Evolutionary conservation across 2,113 vertebrate genomes (phyloP).

Genomic region (Dicaeum eximium): DNA sequence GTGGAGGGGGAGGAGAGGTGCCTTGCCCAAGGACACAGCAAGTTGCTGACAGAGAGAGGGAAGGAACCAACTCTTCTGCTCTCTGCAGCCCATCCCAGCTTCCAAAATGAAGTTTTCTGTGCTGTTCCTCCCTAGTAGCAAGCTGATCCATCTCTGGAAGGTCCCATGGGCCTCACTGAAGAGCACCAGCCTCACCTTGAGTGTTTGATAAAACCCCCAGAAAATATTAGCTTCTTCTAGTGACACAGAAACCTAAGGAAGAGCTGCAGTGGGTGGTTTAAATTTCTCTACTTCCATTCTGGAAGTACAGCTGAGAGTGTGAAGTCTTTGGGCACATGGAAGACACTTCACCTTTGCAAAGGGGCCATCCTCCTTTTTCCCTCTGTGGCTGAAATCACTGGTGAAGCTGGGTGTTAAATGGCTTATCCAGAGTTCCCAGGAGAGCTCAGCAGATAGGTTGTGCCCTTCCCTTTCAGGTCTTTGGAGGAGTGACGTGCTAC

Average conservation of each 20-base stretch:
- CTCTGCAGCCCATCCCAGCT: not conserved
- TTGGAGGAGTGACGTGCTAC: not conserved
- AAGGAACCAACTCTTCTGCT: not conserved
- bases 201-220: not conserved
- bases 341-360: not conserved
- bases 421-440: not conserved
- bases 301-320: not conserved
- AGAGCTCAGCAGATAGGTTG: not conserved
- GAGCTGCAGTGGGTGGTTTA: not conserved
- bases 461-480: not conserved
- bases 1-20: constrained; percentile 20
- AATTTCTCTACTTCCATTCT: not conserved
- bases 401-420: not conserved
- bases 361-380: not conserved
- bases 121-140: not conserved
- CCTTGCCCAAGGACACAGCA: constrained; percentile 6
- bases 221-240: not conserved
- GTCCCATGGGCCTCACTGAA: not conserved
- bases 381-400: not conserved
- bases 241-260: not conserved
- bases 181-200: not conserved
- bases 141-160: not conserved
- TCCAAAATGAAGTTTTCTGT: not conserved
- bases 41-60: not conserved
- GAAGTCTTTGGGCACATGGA: not conserved